Conservation (phyloP, 2,888 invertebrate species). For the Eubasilissa splendida region DNA sequence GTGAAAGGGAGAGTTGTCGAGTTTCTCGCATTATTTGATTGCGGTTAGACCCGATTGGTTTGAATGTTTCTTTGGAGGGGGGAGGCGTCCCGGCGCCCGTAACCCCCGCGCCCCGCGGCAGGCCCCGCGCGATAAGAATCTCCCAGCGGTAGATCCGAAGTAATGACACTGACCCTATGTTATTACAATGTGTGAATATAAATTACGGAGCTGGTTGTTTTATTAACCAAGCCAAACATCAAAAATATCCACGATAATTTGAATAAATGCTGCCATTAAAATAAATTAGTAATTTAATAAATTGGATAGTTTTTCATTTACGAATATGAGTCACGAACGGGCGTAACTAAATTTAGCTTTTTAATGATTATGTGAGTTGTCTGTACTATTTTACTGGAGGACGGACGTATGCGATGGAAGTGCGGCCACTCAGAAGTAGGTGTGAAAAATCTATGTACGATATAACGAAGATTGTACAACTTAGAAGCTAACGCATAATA, state of each 20-base stretch:
- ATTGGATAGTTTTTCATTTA: slow-evolving; percentile 41
- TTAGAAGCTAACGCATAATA: too few species aligned
- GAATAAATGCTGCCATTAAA: slow-evolving; percentile 17
- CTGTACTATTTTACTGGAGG: too few species aligned
- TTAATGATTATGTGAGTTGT: too few species aligned
- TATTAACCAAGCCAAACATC: not conserved
- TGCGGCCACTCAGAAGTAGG: too few species aligned
- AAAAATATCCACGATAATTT: not conserved
- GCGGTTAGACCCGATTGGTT: slow-evolving; percentile 43
- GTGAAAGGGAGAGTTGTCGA: slow-evolving; percentile 32
- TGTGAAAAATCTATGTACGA: too few species aligned
- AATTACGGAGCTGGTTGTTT: slow-evolving; percentile 4
- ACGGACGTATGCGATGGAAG: too few species aligned
- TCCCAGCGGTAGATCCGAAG: slow-evolving; percentile 72
- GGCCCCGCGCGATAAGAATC: slow-evolving; percentile 67
- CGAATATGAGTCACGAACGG: too few species aligned
- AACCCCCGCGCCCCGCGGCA: slow-evolving; percentile 49
- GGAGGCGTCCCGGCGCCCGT: slow-evolving; percentile 62
- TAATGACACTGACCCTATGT: slow-evolving; percentile 59
- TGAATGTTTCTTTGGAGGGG: slow-evolving; percentile 49
- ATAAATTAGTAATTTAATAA: slow-evolving; percentile 19
- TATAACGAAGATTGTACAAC: too few species aligned
- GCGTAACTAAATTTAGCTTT: too few species aligned
- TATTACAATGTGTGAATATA: slow-evolving; percentile 15
- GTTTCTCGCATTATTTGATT: slow-evolving; percentile 44